A percentile compares a stretch with the other conserved stretches of the same genome.
Evolutionary conservation across 64 coral and sea anemone species (phyloP).

Genomic region (Stylophora pistillata): DNA sequence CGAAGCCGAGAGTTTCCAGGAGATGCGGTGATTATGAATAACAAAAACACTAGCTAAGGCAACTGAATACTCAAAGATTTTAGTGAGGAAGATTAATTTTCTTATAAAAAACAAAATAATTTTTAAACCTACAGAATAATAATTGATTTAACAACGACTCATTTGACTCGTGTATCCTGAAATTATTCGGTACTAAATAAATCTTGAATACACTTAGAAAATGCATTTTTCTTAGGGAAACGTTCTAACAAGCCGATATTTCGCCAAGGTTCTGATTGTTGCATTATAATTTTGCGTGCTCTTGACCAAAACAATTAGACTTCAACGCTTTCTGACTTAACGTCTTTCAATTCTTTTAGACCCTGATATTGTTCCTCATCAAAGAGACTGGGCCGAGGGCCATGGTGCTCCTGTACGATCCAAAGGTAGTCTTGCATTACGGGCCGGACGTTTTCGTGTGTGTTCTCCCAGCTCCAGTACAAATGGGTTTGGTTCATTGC

Average conservation of each 20-base stretch:
- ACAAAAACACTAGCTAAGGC: too few species aligned
- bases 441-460: conserved; percentile 24
- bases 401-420: conserved; percentile 79
- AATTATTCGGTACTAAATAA: not conserved
- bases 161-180: not conserved
- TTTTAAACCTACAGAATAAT: too few species aligned
- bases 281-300: not conserved
- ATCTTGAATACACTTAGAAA: not conserved
- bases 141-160: too few species aligned
- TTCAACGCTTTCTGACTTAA: not conserved
- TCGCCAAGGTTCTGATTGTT: too few species aligned
- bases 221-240: not conserved
- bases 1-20: too few species aligned
- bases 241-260: too few species aligned
- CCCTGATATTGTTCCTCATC: not conserved
- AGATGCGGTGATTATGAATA: too few species aligned
- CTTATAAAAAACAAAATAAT: too few species aligned
- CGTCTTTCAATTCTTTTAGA: not conserved
- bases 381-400: conserved; percentile 20
- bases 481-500: conserved; percentile 76
- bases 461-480: conserved; percentile 86
- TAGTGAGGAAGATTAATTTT: conserved; percentile 14
- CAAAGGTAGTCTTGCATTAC: conserved; percentile 56
- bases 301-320: not conserved
- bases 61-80: too few species aligned